phyloP scores from a whole-genome alignment of 2,888 invertebrate species.

The Xestia ashworthii region DNA sequence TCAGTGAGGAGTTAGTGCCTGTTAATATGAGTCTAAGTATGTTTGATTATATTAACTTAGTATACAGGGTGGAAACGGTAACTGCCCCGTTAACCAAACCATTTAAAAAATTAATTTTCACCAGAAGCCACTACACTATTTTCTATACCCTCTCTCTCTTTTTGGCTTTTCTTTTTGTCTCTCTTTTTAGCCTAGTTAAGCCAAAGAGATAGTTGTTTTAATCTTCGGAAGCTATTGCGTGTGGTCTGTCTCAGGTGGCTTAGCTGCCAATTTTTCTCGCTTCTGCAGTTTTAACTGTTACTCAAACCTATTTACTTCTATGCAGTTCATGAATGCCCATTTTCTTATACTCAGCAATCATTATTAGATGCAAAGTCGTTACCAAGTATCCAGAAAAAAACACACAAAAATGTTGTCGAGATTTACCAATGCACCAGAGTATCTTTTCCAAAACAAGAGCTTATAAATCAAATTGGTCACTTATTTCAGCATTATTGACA shows the following conservation, averaged over 20 bases:
- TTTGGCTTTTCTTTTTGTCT: no score
- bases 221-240: not conserved
- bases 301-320: not conserved
- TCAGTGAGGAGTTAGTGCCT: no score
- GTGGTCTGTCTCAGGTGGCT: not conserved
- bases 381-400: not conserved
- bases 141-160: no score
- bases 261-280: not conserved
- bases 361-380: not conserved
- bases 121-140: not conserved
- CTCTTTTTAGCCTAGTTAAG: not conserved
- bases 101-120: not conserved
- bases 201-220: not conserved
- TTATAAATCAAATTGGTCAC: conserved; percentile 10
- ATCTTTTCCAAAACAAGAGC: not conserved
- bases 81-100: no score
- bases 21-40: no score
- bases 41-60: no score
- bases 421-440: not conserved
- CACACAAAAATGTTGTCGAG: not conserved
- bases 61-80: no score
- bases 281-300: not conserved
- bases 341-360: not conserved
- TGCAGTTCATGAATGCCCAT: not conserved
- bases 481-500: not conserved